Evolutionary conservation across 2,113 vertebrate species (phyloP).

Genomic region (Athene noctua): DNA sequence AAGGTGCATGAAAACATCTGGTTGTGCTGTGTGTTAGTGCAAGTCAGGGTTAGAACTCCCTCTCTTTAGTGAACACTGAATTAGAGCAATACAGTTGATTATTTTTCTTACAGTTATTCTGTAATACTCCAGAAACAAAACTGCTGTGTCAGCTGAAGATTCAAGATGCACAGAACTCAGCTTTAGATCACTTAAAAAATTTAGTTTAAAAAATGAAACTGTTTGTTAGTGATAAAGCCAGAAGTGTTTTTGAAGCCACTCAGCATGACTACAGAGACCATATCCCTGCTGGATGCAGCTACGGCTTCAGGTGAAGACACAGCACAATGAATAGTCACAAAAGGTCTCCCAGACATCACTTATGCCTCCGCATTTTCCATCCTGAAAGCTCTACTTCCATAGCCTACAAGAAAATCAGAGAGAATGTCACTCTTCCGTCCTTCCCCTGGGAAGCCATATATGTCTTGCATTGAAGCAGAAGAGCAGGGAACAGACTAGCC

Average conservation of each 20-base stretch:
- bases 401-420: not conserved
- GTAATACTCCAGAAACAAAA: not conserved
- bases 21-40: not conserved
- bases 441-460: not conserved
- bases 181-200: not conserved
- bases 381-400: not conserved
- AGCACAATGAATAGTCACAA: not conserved
- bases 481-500: not conserved
- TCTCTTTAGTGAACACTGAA: not conserved
- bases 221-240: not conserved
- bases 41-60: not conserved
- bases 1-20: not conserved
- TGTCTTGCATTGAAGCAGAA: not conserved
- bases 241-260: not conserved
- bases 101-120: not conserved
- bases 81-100: not conserved
- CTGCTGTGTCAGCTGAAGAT: not conserved
- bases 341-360: not conserved
- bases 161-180: not conserved
- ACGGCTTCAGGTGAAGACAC: not conserved
- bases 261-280: not conserved
- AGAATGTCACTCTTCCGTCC: not conserved
- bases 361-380: rapidly evolving
- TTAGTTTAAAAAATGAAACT: not conserved
- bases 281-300: not conserved